phyloP scores from a whole-genome alignment of 2,888 invertebrate genomes.

The Danaus chrysippus region DNA sequence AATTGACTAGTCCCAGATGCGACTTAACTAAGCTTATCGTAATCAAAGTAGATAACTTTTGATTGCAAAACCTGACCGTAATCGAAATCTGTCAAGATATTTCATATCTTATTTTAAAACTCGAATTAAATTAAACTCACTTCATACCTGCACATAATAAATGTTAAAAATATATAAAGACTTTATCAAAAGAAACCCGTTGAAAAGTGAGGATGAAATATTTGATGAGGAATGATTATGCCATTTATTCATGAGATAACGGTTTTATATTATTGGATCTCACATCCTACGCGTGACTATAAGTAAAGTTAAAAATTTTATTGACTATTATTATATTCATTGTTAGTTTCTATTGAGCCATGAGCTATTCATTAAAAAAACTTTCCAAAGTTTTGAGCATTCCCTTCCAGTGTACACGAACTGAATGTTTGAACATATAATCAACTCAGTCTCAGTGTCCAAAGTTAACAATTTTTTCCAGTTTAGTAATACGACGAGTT shows the following conservation, averaged over 20 bases:
- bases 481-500: too few species aligned
- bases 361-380: constrained; percentile 10
- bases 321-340: constrained; percentile 20
- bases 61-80: not conserved
- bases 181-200: not conserved
- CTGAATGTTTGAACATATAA: too few species aligned
- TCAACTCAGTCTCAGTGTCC: too few species aligned
- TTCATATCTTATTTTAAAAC: too few species aligned
- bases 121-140: too few species aligned
- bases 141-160: not conserved
- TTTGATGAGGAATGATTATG: not conserved
- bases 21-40: constrained; percentile 3
- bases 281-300: constrained; percentile 31
- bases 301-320: constrained; percentile 16
- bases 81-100: too few species aligned
- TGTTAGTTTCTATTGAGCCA: constrained; percentile 16
- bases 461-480: too few species aligned
- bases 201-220: not conserved
- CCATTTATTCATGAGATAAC: constrained; percentile 15
- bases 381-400: constrained; percentile 2
- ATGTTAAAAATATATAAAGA: not conserved
- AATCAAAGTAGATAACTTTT: constrained; percentile 1
- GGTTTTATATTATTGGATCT: constrained; percentile 27
- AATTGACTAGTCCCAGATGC: not conserved
- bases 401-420: not conserved